Evolutionary conservation across 2,888 invertebrate genomes (phyloP), one percentile per base, ranked within the genome.

Genomic region (Coenonympha glycerion): DNA sequence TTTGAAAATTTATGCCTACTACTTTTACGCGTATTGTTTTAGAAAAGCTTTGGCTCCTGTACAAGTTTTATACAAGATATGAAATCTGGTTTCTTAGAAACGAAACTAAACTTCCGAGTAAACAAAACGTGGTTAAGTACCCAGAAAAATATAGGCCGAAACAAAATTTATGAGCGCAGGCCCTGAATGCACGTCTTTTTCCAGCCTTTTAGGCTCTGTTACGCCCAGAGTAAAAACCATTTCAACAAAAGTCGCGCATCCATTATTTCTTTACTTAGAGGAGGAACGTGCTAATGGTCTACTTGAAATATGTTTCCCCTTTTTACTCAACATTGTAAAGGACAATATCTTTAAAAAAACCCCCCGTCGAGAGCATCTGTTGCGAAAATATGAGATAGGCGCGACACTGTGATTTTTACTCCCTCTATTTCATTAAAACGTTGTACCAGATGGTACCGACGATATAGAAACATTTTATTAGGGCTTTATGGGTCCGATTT

Each of bases 261-360:
- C 37, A 48, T 52, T 48, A 52, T 52, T 52, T 31, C 48, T 37
- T 42, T 31, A 48, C 46, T 46, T 46, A 46, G 36, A 19, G 40
- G 22, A 45, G 51, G 47, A 49, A 59, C 62, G 60, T 61, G 59
- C 53, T 63, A 63, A 60, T 59, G 58, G 62, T 44, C 50, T 42
- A 52, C 58, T 56, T 61, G 60, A 62, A 57, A 58, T 57, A 61
- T 59, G 56, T 55, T 55, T 53, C 54, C 47, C 47, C 51, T 55
- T 52, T 51, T 49, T 33, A 37, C 45, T 30, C 49, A 39, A 47
- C 53, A 45, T 8, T 48, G 40, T 56, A 54, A 49, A 37, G 51
- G 28, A 52, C 49, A 47, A 48, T 55, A 52, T 49, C 46, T 30
- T 50, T 21, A 26, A 47, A 58, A 56, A 24, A 54, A 60, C 56